Conservation (phyloP, 37 sponge, comb jelly and placozoan genomes). For the Spongilla lacustris region DNA sequence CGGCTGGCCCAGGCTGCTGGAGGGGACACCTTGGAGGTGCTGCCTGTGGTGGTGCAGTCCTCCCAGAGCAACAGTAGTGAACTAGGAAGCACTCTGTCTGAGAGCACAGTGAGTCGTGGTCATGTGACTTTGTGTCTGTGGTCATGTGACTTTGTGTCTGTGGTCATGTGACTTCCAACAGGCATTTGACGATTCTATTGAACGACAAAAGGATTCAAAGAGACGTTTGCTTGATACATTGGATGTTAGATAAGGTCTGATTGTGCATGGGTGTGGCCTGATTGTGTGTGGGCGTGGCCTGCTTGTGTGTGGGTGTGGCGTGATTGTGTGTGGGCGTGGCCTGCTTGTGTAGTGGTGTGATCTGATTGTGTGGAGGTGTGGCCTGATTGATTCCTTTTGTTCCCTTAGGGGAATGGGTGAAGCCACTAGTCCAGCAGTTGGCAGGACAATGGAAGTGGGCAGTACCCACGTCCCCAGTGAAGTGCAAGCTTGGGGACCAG, state of each 20-base stretch:
- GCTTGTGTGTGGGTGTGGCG: constrained; percentile 32
- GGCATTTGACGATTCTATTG: constrained; percentile 29
- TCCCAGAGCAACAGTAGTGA: constrained; percentile 18
- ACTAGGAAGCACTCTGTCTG: constrained; percentile 32
- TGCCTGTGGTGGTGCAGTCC: neutral
- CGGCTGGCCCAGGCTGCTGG: constrained; percentile 9
- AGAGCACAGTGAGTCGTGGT: constrained; percentile 1
- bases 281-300: no score
- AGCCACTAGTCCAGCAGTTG: constrained; percentile 34
- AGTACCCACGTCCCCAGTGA: neutral
- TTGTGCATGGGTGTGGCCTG: no score
- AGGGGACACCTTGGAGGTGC: neutral
- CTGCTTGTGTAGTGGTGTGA: no score
- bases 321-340: neutral
- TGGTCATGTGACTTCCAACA: neutral
- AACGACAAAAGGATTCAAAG: constrained; percentile 15
- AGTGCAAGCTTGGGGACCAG: constrained; percentile 42
- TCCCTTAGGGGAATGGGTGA: constrained; percentile 59
- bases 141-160: no score
- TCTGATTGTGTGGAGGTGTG: no score
- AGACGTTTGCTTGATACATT: constrained; percentile 29
- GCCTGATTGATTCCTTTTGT: neutral
- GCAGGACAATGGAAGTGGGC: neutral
- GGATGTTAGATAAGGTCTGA: constrained; percentile 36
- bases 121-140: no score